These are phyloP conservation scores for Rhinoptilus africanus DNA, from an alignment of 2,113 vertebrate genomes.

Conservation along the genomic window DNA sequence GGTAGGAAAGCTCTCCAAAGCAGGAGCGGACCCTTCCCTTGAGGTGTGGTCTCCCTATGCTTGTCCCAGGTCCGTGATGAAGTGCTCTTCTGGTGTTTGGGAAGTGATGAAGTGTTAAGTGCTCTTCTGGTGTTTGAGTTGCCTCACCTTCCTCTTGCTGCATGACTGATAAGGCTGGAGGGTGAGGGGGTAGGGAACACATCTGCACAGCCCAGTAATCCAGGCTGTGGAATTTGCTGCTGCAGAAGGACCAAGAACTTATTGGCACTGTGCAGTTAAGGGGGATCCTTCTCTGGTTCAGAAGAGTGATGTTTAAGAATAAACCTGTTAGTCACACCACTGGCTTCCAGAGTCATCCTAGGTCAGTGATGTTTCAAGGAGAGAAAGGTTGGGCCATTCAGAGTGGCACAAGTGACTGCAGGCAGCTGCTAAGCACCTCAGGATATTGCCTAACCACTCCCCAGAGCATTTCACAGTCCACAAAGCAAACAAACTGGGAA, in stretches of 20 bases:
- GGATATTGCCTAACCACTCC: background rate
- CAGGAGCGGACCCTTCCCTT: background rate
- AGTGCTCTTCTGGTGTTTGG: background rate
- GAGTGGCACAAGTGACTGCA: background rate
- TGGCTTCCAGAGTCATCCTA: background rate
- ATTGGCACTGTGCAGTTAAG: background rate
- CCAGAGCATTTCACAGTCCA: background rate
- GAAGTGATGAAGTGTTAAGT: background rate
- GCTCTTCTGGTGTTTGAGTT: background rate
- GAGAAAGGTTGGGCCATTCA: background rate
- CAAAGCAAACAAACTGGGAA: background rate
- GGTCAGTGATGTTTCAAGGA: background rate
- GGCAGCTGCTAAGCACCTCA: background rate
- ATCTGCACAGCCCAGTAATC: background rate
- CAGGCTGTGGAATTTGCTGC: background rate
- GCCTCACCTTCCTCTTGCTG: background rate
- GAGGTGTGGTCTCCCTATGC: background rate
- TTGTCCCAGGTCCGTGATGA: background rate
- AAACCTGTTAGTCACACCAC: background rate
- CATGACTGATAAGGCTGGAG: background rate
- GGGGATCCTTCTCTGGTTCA: background rate
- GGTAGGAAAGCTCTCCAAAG: background rate
- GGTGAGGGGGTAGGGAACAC: background rate
- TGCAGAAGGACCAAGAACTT: background rate
- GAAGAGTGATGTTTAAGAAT: background rate